Evolutionary conservation across 1,140 invertebrate species (phyloP).

Genomic region (Brevipalpus yothersi): DNA sequence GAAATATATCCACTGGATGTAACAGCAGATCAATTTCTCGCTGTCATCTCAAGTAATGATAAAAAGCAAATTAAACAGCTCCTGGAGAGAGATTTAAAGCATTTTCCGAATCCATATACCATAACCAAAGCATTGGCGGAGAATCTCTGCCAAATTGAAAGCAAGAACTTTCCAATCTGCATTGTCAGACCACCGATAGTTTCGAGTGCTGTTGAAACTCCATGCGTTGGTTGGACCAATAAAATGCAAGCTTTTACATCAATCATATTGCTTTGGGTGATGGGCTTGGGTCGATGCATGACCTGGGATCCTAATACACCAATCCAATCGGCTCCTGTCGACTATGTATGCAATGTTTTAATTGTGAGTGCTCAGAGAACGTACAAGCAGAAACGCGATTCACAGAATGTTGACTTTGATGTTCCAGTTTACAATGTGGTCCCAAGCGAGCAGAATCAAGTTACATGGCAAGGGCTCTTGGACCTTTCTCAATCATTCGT

Average conservation of each 20-base stretch:
- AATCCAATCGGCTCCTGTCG: background rate
- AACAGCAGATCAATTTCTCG: constrained; percentile 10
- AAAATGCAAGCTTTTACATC: constrained; percentile 93
- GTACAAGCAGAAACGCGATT: background rate
- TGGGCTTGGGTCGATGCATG: constrained; percentile 34
- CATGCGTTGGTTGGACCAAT: constrained; percentile 44
- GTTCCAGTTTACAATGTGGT: background rate
- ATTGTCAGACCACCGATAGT: constrained; percentile 9
- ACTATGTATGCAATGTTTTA: background rate
- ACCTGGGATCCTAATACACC: background rate
- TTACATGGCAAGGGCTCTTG: background rate
- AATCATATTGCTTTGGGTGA: constrained; percentile 69
- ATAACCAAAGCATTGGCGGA: constrained; percentile 58
- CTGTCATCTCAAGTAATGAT: constrained; percentile 6
- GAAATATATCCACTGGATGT: constrained; percentile 38
- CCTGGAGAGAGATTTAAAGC: constrained; percentile 27
- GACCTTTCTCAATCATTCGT: background rate
- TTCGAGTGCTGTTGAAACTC: background rate
- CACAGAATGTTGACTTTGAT: background rate
- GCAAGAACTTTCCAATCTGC: background rate
- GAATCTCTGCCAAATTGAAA: constrained; percentile 37
- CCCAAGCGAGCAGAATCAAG: background rate
- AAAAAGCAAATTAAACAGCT: constrained; percentile 4
- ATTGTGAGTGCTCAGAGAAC: background rate
- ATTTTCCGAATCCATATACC: constrained; percentile 56